Evolutionary conservation across 2,888 invertebrate species (phyloP).

Genomic region (Eustalomyia histrio): DNA sequence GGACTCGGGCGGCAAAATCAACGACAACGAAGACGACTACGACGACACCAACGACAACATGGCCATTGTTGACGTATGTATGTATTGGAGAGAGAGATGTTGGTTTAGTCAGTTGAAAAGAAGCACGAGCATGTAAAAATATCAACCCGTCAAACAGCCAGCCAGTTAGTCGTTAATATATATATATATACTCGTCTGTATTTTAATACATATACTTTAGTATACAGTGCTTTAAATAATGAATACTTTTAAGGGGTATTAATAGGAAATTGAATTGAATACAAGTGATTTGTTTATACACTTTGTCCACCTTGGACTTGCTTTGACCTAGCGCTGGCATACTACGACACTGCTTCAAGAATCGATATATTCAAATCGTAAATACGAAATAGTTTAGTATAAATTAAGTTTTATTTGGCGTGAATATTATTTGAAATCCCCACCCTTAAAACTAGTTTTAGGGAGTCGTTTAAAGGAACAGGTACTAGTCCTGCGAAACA

Average conservation of each 20-base stretch:
- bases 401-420: too few species aligned
- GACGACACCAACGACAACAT: slow-evolving; percentile 51
- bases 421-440: too few species aligned
- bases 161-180: not conserved
- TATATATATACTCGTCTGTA: slow-evolving; percentile 1
- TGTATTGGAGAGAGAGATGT: slow-evolving; percentile 13
- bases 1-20: slow-evolving; percentile 33
- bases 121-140: slow-evolving; percentile 11
- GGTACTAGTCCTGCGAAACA: too few species aligned
- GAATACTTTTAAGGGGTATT: not conserved
- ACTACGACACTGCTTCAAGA: too few species aligned
- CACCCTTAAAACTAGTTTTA: too few species aligned
- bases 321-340: too few species aligned
- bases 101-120: slow-evolving; percentile 9
- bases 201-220: not conserved
- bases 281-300: too few species aligned
- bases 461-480: too few species aligned
- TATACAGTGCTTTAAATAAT: not conserved
- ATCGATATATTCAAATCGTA: too few species aligned
- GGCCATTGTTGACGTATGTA: slow-evolving; percentile 52
- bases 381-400: too few species aligned
- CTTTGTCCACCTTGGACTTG: too few species aligned
- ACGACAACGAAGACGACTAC: slow-evolving; percentile 28
- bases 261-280: too few species aligned
- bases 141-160: slow-evolving; percentile 18